These are phyloP conservation scores for Tinea trinotella DNA, from an alignment of 2,888 invertebrate species.

Conservation along the genomic window DNA sequence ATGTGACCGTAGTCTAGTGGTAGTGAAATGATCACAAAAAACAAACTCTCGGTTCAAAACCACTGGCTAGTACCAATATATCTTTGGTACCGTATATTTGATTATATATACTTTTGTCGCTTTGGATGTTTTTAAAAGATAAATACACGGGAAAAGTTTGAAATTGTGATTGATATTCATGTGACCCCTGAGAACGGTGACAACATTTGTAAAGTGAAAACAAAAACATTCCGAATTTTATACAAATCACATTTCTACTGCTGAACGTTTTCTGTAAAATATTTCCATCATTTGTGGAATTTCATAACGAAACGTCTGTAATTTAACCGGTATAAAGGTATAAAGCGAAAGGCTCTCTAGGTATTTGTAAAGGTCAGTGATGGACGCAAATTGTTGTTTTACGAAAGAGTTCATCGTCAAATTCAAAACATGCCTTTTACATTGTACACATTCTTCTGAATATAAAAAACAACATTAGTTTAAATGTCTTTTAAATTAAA, in stretches of 20 bases:
- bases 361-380: slow-evolving; percentile 32
- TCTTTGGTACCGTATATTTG: no score
- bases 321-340: slow-evolving; percentile 37
- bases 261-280: slow-evolving; percentile 24
- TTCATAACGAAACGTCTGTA: slow-evolving; percentile 39
- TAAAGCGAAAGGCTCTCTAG: slow-evolving; percentile 29
- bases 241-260: slow-evolving; percentile 37
- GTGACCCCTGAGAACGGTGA: slow-evolving; percentile 24
- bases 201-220: slow-evolving; percentile 27
- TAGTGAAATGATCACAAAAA: no score
- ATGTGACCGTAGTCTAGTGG: no score
- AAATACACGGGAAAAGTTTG: background rate
- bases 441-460: background rate
- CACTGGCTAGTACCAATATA: no score
- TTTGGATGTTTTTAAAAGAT: background rate
- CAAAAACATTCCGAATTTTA: slow-evolving; percentile 39
- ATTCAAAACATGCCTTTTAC: slow-evolving; percentile 6
- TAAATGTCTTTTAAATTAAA: no score
- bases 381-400: slow-evolving; percentile 12
- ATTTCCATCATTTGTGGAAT: slow-evolving; percentile 39
- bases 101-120: no score
- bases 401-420: slow-evolving; percentile 11
- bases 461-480: no score
- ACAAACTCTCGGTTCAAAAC: no score
- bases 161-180: slow-evolving; percentile 21